Conservation (phyloP, 2,113 vertebrate genomes). For the Fulica atra region DNA sequence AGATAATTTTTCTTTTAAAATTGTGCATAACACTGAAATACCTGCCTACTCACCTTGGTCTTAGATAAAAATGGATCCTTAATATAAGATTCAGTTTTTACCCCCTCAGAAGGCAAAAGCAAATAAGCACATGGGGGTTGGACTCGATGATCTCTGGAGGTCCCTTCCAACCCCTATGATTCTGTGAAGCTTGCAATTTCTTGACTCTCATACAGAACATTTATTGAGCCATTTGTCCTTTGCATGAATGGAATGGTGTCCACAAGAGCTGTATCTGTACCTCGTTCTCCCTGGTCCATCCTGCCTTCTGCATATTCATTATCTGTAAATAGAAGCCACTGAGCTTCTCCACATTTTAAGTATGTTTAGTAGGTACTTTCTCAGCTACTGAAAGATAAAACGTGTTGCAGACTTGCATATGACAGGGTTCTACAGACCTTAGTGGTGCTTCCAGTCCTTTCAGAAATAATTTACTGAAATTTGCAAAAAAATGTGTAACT, state of each 20-base stretch:
- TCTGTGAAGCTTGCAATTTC: background rate
- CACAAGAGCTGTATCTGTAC: background rate
- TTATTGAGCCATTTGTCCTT: background rate
- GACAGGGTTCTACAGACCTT: background rate
- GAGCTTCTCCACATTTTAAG: background rate
- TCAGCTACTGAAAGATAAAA: background rate
- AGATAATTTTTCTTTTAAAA: conserved; percentile 9
- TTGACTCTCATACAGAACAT: background rate
- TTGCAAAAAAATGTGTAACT: background rate
- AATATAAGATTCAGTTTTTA: background rate
- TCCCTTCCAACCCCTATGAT: too few species aligned
- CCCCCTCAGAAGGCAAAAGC: background rate
- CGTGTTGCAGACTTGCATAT: background rate
- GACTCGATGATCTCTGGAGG: too few species aligned
- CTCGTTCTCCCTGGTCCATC: background rate
- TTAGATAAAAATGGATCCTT: background rate
- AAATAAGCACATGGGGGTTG: background rate
- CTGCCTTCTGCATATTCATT: background rate
- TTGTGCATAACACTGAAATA: background rate
- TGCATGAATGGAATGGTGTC: background rate
- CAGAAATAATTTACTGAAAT: background rate
- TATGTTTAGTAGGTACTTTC: background rate
- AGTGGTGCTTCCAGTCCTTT: background rate
- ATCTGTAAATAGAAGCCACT: background rate
- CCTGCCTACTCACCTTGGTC: background rate